Evolutionary conservation across 2,888 invertebrate genomes (phyloP), one percentile per base, ranked within the genome.

Genomic region (Thumatha senex): DNA sequence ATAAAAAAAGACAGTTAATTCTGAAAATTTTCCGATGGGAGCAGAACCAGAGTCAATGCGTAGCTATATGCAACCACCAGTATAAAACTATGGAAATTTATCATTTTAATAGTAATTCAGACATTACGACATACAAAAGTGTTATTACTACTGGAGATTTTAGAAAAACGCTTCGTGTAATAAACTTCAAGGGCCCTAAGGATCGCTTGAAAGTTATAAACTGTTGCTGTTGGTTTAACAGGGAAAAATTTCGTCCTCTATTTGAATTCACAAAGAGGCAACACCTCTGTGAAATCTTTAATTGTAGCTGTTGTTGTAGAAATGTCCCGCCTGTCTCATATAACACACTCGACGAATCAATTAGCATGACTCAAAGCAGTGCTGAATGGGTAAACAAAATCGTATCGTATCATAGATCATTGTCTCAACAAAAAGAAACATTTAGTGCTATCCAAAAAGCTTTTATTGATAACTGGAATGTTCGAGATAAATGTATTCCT

Each of bases 201-300:
- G 18, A 24, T n/a, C 11, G 31, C n/a, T n/a, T 43, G 34, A 43
- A 11, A 15, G 9, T 43, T 18, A 14, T 13, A 5, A 2, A 46
- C 0, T 61, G 65, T 55, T 77, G 80, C 48, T 80, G 80, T 48
- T 80, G 80, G 80, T 62, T 58, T 42, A 40, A 53, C 24, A 68
- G 74, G 47, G 58, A 72, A 46, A 18, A 50, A 7, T 11, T 13
- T 39, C 8, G n/a, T 36, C 13, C 35, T 30, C 34, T 52, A 12
- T 24, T 50, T 1, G 51, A n/a, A 34, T 60, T 56, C 46, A 47
- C 72, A 46, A 59, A 54, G 33, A 60, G 56, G 52, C 53, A 56
- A 40, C 74, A 74, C 29, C 42, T n/a, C 35, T 73, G 73, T 52
- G 35, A 18, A 29, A n/a, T 34, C 0, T 44, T 40, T 40, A n/a